Evolutionary conservation across 2,113 vertebrate species (phyloP).

Genomic region (Geothlypis trichas): DNA sequence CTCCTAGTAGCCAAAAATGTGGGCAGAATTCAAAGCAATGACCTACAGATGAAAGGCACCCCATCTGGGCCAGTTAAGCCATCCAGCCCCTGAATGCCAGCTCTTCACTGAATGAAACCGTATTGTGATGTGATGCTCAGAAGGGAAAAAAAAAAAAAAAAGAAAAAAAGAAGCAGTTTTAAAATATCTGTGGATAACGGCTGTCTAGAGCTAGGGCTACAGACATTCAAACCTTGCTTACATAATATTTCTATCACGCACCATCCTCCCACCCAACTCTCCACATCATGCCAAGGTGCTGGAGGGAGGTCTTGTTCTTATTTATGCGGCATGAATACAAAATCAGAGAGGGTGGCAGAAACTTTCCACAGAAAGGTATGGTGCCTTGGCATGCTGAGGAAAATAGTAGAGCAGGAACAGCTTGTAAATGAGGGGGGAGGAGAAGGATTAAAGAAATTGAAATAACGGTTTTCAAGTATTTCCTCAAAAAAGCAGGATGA

Average conservation of each 20-base stretch:
- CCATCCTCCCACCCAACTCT: background rate
- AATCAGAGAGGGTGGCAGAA: constrained; percentile 22
- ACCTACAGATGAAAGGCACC: constrained; percentile 53
- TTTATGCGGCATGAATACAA: constrained; percentile 30
- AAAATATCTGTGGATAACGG: constrained; percentile 7
- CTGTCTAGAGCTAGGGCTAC: background rate
- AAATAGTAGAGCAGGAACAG: constrained; percentile 5
- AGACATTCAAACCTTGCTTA: constrained; percentile 32
- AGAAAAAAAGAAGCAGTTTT: background rate
- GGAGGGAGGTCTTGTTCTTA: constrained; percentile 54
- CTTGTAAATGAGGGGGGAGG: background rate
- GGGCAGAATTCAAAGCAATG: constrained; percentile 58
- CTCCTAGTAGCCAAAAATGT: constrained; percentile 31
- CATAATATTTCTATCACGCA: constrained; percentile 37
- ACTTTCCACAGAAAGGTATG: constrained; percentile 48
- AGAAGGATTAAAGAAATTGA: constrained; percentile 14
- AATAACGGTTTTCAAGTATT: constrained; percentile 6
- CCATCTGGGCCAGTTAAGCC: constrained; percentile 39
- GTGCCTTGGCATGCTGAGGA: background rate
- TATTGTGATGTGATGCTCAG: constrained; percentile 16
- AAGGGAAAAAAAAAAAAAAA: background rate
- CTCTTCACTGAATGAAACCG: constrained; percentile 40
- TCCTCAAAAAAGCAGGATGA: constrained; percentile 13
- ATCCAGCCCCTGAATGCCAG: constrained; percentile 33
- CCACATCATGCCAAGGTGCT: constrained; percentile 46